phyloP scores from a whole-genome alignment of 2,797 vertebrate genomes.

The Steatocranus sp. region DNA sequence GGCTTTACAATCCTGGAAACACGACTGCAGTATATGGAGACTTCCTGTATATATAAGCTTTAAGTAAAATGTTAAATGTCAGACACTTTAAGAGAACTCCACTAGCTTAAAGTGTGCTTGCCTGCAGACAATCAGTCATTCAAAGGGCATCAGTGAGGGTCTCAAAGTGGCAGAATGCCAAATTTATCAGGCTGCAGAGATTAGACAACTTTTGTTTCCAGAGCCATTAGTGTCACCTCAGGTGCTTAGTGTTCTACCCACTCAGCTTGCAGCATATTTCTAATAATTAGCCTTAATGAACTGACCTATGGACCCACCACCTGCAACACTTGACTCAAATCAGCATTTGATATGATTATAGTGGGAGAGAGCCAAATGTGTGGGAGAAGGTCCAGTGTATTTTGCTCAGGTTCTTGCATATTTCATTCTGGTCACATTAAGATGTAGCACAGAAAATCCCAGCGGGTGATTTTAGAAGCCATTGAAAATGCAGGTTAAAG shows the following conservation, averaged over 20 bases:
- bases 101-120: background rate
- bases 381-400: background rate
- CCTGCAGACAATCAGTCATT: background rate
- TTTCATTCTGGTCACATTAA: background rate
- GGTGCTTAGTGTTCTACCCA: constrained; percentile 9
- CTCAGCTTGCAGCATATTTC: background rate
- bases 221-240: constrained; percentile 5
- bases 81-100: background rate
- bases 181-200: constrained; percentile 16
- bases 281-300: constrained; percentile 18
- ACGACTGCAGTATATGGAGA: background rate
- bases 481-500: background rate
- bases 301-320: constrained; percentile 1
- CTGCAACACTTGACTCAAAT: background rate
- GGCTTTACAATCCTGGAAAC: background rate
- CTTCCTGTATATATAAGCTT: background rate
- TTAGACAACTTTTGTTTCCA: background rate
- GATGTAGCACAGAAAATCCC: background rate
- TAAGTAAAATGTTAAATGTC: background rate
- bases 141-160: background rate
- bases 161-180: background rate
- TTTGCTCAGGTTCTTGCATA: background rate
- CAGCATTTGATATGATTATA: background rate
- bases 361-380: background rate
- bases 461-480: background rate